Percentiles rank a stretch among this genome's conserved stretches.
Conservation (phyloP, 2,888 invertebrate genomes). For the Diarsia mendica region DNA sequence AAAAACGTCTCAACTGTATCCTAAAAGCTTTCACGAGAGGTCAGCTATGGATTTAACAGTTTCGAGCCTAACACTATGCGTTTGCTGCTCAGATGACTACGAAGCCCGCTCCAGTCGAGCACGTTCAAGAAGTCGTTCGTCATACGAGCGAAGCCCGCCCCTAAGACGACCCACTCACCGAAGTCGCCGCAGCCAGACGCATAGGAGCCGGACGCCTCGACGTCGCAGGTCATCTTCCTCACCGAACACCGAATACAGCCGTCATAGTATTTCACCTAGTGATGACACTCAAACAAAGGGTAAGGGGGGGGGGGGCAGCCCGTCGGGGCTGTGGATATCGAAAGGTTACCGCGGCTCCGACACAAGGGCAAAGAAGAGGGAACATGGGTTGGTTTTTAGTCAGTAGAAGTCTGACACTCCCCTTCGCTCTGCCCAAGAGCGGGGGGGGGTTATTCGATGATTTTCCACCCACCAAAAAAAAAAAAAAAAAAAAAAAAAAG, state of each 20-base stretch:
- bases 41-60: slow-evolving; percentile 12
- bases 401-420: too few species aligned
- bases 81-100: slow-evolving; percentile 2
- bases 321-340: too few species aligned
- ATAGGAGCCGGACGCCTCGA: background rate
- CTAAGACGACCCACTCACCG: too few species aligned
- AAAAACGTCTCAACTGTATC: background rate
- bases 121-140: background rate
- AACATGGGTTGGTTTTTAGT: too few species aligned
- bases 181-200: background rate
- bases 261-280: background rate
- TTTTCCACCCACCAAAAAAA: too few species aligned
- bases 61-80: background rate
- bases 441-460: too few species aligned
- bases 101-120: background rate
- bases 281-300: too few species aligned
- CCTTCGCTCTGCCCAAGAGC: too few species aligned
- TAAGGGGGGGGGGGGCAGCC: background rate
- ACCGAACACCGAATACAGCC: background rate
- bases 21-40: slow-evolving; percentile 13
- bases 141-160: background rate
- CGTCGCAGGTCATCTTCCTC: background rate
- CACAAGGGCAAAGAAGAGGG: too few species aligned
- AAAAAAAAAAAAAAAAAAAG: too few species aligned
- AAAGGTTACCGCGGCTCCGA: too few species aligned